Evolutionary conservation across 2,888 invertebrate species (phyloP), one percentile per base, ranked within the genome.

Genomic region (Poecilus cupreus): DNA sequence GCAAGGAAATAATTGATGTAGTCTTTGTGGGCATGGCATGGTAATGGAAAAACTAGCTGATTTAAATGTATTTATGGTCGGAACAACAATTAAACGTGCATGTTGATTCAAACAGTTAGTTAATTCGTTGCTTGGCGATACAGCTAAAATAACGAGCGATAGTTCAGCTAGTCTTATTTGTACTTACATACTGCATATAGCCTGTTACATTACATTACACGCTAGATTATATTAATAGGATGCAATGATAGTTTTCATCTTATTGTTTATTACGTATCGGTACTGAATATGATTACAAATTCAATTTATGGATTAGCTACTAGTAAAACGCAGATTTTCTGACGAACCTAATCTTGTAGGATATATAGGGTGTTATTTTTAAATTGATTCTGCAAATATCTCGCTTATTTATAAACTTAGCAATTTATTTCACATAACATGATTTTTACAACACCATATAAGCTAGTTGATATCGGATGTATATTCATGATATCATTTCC

Each of bases 31-130:
- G 60, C 24, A 60, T 60, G 26, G 60, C 24, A 60, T 60, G 60
- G 11, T 60, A 60, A 60, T 60, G 20, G 22, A 11, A 54, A 20
- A 54, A 20, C 54, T 54, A 24, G 60, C 24, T 60, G 24, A 60
- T 60, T 60, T 60, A 60, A 60, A 60, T 60, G 22, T 26, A 60
- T 60, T 60, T 60, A 60, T 60, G 60, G 60, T 13, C 22, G 22
- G 54, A 54, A 54, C 24, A 13, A 60, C 26, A 60, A 60, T 60
- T 60, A 60, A 60, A 60, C 24, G 4, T 60, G 60, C 60, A 60
- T 20, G 60, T 60, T 26, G 60, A 60, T 13, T 60, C 24, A 60
- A 60, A 60, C 24, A 26, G 43, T 43, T 43, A 43, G 43, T 43
- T 43, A 43, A 4, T 43, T 43, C 13, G 43, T 43, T 43, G 1